Percentiles rank a stretch among this genome's conserved stretches.
These are phyloP conservation scores for Aphrocallistes beatrix DNA, from an alignment of 37 sponge, comb jelly and placozoan genomes.

Conservation along the genomic window DNA sequence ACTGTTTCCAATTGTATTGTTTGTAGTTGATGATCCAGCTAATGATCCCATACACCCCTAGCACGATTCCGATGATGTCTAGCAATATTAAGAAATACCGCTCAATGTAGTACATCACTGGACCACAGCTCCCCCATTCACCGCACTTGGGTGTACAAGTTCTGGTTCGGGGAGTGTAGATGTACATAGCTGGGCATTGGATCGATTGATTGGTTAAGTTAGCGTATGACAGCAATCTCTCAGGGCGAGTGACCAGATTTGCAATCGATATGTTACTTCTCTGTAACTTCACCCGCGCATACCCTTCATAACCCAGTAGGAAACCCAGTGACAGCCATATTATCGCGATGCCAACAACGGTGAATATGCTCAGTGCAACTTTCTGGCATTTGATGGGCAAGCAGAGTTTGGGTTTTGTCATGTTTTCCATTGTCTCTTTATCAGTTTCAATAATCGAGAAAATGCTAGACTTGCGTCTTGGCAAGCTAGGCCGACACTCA, in stretches of 20 bases:
- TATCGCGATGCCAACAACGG: neutral
- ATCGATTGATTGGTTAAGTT: neutral
- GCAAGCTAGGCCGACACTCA: too few species aligned
- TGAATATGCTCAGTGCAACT: neutral
- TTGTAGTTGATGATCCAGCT: neutral
- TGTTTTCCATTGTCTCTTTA: neutral
- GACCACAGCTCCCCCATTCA: neutral
- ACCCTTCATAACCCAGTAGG: neutral
- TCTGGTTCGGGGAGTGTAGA: neutral
- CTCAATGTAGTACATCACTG: neutral
- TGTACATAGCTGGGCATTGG: neutral
- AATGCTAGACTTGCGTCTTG: neutral
- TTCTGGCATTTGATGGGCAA: neutral
- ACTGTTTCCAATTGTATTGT: neutral
- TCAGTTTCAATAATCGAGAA: neutral
- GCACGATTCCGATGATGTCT: neutral
- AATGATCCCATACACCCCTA: neutral
- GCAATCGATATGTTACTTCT: neutral
- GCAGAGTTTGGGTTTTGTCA: neutral
- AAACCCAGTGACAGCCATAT: neutral
- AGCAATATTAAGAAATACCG: neutral
- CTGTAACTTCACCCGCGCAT: neutral
- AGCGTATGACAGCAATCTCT: neutral
- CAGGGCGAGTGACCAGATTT: neutral
- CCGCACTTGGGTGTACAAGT: neutral